phyloP scores from a whole-genome alignment of 2,888 invertebrate genomes.

The Drosophila algonquin region DNA sequence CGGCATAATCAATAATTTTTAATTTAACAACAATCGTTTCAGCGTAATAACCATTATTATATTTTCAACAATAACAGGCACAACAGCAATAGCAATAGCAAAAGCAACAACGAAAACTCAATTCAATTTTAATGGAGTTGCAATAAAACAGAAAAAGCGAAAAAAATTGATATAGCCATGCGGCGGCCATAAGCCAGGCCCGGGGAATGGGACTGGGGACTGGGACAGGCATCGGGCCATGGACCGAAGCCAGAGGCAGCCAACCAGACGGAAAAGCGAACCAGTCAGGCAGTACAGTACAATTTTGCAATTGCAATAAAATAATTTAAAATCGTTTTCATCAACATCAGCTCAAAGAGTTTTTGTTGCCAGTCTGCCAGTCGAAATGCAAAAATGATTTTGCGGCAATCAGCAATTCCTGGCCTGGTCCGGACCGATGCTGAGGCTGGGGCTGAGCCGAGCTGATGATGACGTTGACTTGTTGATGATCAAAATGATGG shows the following conservation, averaged over 20 bases:
- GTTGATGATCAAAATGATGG: conserved; percentile 73
- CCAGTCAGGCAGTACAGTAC: conserved; percentile 63
- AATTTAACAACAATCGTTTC: conserved; percentile 77
- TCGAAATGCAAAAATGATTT: conserved; percentile 65
- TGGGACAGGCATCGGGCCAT: conserved; percentile 5
- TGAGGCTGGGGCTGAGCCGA: conserved; percentile 3
- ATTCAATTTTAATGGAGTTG: conserved; percentile 79
- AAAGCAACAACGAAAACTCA: conserved; percentile 60
- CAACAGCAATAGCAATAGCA: conserved; percentile 24
- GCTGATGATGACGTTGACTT: conserved; percentile 49
- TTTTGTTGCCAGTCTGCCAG: conserved; percentile 37
- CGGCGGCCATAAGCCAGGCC: conserved; percentile 41
- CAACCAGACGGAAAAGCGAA: conserved; percentile 33
- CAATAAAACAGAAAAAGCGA: conserved; percentile 77
- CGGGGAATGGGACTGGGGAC: conserved; percentile 12
- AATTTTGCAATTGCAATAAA: conserved; percentile 78
- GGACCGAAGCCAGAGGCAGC: conserved; percentile 14
- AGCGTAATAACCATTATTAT: conserved; percentile 74
- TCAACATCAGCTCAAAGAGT: conserved; percentile 78
- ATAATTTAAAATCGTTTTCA: conserved; percentile 83
- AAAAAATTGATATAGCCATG: conserved; percentile 71
- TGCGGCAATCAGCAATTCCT: conserved; percentile 62
- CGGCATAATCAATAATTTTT: conserved; percentile 75
- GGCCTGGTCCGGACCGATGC: conserved; percentile 18
- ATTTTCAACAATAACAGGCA: conserved; percentile 70